Conservation (phyloP, 2,113 vertebrate genomes). For the Atlantisia rogersi region DNA sequence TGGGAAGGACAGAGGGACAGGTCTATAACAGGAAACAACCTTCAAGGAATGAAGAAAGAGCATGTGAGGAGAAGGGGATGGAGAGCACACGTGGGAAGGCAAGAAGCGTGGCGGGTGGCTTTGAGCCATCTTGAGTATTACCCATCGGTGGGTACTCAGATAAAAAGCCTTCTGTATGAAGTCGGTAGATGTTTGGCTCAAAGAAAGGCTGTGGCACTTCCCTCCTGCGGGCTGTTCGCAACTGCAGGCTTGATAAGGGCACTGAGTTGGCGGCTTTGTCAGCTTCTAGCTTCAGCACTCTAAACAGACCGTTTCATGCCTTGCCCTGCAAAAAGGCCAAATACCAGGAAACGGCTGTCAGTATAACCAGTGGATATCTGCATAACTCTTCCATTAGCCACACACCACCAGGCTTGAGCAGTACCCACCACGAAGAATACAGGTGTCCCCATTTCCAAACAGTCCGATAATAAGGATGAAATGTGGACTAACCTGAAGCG, state of each 20-base stretch:
- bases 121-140: neutral
- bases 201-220: neutral
- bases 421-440: rapidly evolving
- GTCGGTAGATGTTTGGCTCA: neutral
- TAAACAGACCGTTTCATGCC: neutral
- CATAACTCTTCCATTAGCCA: neutral
- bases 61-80: neutral
- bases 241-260: neutral
- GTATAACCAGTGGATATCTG: neutral
- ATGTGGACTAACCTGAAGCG: neutral
- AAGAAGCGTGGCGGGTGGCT: neutral
- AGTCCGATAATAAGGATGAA: neutral
- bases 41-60: neutral
- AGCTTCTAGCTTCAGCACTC: neutral
- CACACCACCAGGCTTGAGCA: neutral
- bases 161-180: neutral
- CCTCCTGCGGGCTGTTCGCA: neutral
- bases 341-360: neutral
- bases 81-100: neutral
- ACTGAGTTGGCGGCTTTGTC: neutral
- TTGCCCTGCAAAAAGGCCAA: neutral
- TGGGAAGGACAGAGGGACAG: neutral
- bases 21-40: neutral
- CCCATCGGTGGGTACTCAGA: neutral
- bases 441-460: neutral